phyloP scores from a whole-genome alignment of 1,140 invertebrate species.

The Globodera rostochiensis region DNA sequence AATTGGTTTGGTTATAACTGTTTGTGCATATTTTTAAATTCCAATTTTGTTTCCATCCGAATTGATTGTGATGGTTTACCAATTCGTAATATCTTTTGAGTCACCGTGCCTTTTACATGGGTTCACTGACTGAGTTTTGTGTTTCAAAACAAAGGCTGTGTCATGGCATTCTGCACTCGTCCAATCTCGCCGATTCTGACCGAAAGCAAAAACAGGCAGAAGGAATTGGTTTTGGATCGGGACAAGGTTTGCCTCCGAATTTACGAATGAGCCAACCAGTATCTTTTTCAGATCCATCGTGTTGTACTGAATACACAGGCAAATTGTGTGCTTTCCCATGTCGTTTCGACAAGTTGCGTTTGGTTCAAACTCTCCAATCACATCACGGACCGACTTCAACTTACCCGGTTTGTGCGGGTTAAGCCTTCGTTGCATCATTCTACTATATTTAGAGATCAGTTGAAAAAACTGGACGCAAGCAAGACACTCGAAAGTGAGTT shows the following conservation, averaged over 20 bases:
- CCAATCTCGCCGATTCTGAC: constrained; percentile 12
- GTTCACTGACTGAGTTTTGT: not conserved
- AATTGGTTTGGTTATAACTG: not conserved
- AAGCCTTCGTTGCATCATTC: not conserved
- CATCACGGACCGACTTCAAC: constrained; percentile 37
- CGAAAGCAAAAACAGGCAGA: constrained; percentile 8
- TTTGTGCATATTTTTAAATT: no score
- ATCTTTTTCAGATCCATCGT: constrained; percentile 36
- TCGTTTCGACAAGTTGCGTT: constrained; percentile 39
- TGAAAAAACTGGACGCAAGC: not conserved
- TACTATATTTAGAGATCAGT: not conserved
- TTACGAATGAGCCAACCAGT: constrained; percentile 7
- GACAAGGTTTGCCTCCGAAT: constrained; percentile 7
- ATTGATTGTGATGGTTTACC: not conserved
- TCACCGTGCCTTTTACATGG: not conserved
- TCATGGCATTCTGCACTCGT: constrained; percentile 19
- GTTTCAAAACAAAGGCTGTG: not conserved
- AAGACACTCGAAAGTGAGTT: not conserved
- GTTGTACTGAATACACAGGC: constrained; percentile 24
- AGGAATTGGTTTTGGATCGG: constrained; percentile 2
- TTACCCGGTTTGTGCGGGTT: not conserved
- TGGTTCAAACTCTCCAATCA: constrained; percentile 43
- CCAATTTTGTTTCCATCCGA: not conserved
- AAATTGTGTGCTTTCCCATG: constrained; percentile 28
- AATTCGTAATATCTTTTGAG: not conserved